Conservation (phyloP, 2,797 vertebrate genomes). For the Presbytis comata region DNA sequence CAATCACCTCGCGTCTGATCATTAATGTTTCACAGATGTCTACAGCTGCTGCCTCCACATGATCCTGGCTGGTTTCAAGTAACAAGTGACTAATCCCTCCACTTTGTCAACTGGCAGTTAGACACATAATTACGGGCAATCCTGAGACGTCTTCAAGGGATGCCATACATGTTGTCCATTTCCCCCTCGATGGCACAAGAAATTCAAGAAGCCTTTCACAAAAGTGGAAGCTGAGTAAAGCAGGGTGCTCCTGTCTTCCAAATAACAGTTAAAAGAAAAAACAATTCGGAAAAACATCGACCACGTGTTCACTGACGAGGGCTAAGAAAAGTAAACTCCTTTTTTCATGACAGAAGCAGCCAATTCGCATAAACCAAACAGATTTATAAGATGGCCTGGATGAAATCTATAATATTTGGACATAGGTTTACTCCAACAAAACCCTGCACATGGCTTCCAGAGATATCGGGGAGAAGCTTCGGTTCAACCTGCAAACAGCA, state of each 20-base stretch:
- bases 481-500: background rate
- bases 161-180: background rate
- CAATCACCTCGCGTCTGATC: background rate
- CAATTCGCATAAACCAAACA: background rate
- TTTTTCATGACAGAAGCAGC: background rate
- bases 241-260: background rate
- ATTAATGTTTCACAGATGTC: slow-evolving; percentile 30
- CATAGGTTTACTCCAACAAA: background rate
- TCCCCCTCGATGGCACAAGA: background rate
- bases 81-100: slow-evolving; percentile 5
- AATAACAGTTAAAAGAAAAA: background rate
- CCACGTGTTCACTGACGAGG: background rate
- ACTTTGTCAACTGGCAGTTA: slow-evolving; percentile 36
- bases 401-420: background rate
- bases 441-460: background rate
- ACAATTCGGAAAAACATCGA: background rate
- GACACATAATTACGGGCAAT: background rate
- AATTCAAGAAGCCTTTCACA: background rate
- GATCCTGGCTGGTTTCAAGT: slow-evolving; percentile 21
- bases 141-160: background rate
- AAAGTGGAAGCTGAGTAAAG: background rate
- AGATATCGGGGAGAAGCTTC: background rate
- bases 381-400: background rate
- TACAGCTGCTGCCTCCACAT: background rate
- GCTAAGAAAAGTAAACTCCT: background rate